Conservation (phyloP, 1,140 invertebrate genomes). For the Heliothis virescens region DNA sequence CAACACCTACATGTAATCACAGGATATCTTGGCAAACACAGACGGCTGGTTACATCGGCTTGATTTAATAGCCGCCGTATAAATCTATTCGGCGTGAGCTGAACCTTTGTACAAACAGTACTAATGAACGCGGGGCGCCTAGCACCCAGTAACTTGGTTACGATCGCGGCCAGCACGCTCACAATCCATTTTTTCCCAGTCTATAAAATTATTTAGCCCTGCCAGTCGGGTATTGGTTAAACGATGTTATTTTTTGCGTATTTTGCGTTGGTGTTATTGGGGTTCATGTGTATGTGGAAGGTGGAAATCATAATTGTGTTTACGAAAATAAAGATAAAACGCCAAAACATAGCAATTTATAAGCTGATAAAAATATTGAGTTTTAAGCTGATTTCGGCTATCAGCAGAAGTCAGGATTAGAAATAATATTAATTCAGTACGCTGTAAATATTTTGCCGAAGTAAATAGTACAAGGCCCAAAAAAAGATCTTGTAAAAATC, state of each 20-base stretch:
- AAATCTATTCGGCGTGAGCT: constrained; percentile 73
- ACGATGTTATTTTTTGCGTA: constrained; percentile 17
- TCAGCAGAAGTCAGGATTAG: too few species aligned
- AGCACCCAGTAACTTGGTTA: constrained; percentile 72
- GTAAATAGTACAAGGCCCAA: too few species aligned
- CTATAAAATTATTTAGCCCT: background rate
- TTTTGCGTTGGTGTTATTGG: background rate
- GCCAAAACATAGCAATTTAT: too few species aligned
- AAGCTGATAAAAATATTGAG: too few species aligned
- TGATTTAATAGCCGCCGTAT: constrained; percentile 72
- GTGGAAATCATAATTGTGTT: background rate
- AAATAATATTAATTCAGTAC: too few species aligned
- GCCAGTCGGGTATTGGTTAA: constrained; percentile 14
- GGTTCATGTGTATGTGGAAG: too few species aligned
- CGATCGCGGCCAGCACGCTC: constrained; percentile 58
- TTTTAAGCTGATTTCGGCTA: too few species aligned
- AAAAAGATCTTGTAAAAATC: too few species aligned
- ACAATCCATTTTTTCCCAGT: constrained; percentile 30
- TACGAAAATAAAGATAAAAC: background rate
- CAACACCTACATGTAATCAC: background rate
- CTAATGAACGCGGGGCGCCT: constrained; percentile 71
- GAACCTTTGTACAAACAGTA: constrained; percentile 75
- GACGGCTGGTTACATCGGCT: constrained; percentile 61
- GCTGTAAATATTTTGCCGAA: too few species aligned
- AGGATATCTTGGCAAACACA: constrained; percentile 63